Evolutionary conservation across 2,888 invertebrate genomes (phyloP).

Genomic region (Labia minor): DNA sequence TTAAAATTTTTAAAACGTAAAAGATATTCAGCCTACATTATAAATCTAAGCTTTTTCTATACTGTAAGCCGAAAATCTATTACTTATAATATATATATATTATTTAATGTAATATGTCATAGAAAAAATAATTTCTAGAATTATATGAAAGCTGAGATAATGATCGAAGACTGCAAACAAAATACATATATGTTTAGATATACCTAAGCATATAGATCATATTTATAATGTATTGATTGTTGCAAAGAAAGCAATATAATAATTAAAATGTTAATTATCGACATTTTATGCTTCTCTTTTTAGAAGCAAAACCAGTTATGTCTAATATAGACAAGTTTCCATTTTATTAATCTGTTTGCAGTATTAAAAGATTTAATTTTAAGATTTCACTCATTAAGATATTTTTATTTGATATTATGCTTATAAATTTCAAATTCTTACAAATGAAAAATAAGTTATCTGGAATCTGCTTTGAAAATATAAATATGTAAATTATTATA

Average conservation of each 20-base stretch:
- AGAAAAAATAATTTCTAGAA: not conserved
- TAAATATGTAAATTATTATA: no score
- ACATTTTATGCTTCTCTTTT: constrained; percentile 4
- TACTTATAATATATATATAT: no score
- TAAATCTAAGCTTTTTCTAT: no score
- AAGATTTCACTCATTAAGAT: not conserved
- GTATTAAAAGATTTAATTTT: not conserved
- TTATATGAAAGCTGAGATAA: not conserved
- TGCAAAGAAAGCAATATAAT: constrained; percentile 24
- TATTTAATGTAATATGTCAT: not conserved
- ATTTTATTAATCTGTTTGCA: constrained; percentile 4
- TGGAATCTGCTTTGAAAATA: no score
- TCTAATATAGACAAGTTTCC: not conserved
- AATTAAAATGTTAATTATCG: constrained; percentile 19
- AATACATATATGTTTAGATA: constrained; percentile 17
- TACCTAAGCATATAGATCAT: constrained; percentile 21
- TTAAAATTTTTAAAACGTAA: no score
- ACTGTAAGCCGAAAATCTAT: no score
- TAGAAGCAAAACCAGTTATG: constrained; percentile 8
- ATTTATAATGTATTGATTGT: constrained; percentile 23
- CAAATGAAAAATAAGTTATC: no score
- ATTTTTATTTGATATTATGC: no score
- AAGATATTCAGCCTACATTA: no score
- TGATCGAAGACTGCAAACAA: constrained; percentile 1
- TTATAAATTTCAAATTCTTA: no score